Evolutionary conservation across 2,888 invertebrate genomes (phyloP).

Genomic region (Drosophila multiciliata): DNA sequence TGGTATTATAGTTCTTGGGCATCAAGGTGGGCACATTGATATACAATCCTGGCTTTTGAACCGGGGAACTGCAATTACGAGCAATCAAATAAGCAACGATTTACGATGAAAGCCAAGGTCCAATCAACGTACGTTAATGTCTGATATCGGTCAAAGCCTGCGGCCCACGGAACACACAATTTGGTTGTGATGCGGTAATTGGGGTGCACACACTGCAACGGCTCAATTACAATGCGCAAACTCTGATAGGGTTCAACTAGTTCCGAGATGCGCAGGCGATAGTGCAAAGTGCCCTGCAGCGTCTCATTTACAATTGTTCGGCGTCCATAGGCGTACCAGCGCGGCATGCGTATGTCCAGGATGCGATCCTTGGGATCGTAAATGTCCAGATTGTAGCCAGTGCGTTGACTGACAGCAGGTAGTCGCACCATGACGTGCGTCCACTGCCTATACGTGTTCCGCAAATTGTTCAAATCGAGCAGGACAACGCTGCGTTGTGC

Average conservation of each 20-base stretch:
- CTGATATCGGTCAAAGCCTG: constrained; percentile 87
- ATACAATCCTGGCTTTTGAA: constrained; percentile 84
- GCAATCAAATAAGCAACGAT: neutral
- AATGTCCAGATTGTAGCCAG: constrained; percentile 88
- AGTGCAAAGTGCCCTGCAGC: constrained; percentile 87
- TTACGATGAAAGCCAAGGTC: neutral
- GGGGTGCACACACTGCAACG: constrained; percentile 75
- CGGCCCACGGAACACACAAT: constrained; percentile 89
- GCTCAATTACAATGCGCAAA: constrained; percentile 87
- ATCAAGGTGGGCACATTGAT: constrained; percentile 87
- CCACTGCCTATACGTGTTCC: constrained; percentile 86
- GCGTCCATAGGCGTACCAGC: constrained; percentile 84
- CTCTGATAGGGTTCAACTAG: constrained; percentile 88
- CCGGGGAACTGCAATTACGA: constrained; percentile 52
- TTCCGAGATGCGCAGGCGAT: constrained; percentile 87
- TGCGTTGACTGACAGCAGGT: constrained; percentile 84
- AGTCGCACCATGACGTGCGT: constrained; percentile 90
- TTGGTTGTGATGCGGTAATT: constrained; percentile 87
- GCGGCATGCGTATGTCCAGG: constrained; percentile 82
- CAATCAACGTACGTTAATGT: constrained; percentile 74
- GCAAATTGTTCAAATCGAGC: constrained; percentile 88
- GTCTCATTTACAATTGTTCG: constrained; percentile 86
- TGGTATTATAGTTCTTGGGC: constrained; percentile 85
- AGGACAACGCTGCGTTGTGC: constrained; percentile 85
- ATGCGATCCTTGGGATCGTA: constrained; percentile 86